Base-by-base conservation (phyloP, 2,113 vertebrate genomes). In the Globicephala melas region DNA sequence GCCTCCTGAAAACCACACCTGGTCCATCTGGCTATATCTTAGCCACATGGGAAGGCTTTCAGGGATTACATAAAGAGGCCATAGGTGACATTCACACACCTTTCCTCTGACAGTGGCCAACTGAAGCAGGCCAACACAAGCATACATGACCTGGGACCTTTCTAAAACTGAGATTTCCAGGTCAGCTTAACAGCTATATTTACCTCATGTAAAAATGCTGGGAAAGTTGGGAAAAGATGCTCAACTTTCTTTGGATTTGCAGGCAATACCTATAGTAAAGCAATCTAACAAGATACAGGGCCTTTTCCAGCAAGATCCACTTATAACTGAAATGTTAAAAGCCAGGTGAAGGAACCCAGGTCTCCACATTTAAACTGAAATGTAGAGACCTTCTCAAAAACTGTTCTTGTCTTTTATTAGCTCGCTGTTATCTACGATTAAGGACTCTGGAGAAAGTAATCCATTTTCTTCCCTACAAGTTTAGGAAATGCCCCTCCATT, bases 261-360 rank as follows among this genome's bases (percentile, higher is more conserved):
- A 80, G 50, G 47, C 36, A 96, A 92, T 23, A 86, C 33, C 23
- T 55, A 76, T 8, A 90, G 20, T 65, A 82, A 90, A 14, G 60
- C 8, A 85, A 77, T 53, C 79, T 60, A 63, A 89, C 38, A 47
- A 68, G 53, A 91, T 50, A 84, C 26, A 11, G 26, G 80, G 47
- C 67, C 60, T 88, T 94, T 90, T 71, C 60, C 74, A 91, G 47
- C 17, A 85, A 96, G 67, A 85, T 12, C 7, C 55, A 89, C 62
- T 95, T 81, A 95, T 63, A 96, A 92, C 53, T 86, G n/a, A 94
- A 97, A 91, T 90, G 21, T 93, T 77, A 89, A 92, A 95, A 91
- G 74, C 41, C 63, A 95, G 44, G 0, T 70, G 44, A 79, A 94
- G 55, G 55, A 95, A 70, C 80, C 26, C 31, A 86, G n/a, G 33